Conservation (phyloP, 2,797 vertebrate genomes). For the Macropus fuliginosus region DNA sequence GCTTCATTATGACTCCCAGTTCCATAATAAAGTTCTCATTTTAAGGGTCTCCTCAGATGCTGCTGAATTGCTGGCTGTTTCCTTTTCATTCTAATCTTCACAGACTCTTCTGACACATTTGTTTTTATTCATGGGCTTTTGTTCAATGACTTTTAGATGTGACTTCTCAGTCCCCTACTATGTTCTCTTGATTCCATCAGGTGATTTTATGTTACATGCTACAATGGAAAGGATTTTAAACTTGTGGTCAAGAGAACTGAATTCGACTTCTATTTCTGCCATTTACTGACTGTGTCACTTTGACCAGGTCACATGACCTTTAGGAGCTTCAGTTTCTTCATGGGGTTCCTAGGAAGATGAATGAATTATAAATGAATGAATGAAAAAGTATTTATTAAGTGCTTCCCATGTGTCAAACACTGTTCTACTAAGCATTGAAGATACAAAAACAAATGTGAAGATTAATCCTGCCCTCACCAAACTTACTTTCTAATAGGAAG, state of each 20-base stretch:
- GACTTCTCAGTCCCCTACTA: background rate
- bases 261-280: background rate
- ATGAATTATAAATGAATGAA: background rate
- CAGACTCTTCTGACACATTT: background rate
- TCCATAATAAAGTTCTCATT: background rate
- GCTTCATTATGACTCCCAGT: background rate
- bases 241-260: background rate
- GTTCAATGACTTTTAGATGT: constrained; percentile 4
- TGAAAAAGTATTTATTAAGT: background rate
- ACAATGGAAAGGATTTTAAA: background rate
- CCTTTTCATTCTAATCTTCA: constrained; percentile 7
- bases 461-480: background rate
- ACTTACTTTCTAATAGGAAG: background rate
- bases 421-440: background rate
- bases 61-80: constrained; percentile 6
- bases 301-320: background rate
- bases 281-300: background rate
- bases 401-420: background rate
- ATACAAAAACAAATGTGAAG: background rate
- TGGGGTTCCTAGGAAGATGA: background rate
- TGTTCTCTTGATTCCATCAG: background rate
- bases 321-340: background rate
- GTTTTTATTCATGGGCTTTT: background rate
- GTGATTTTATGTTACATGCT: background rate
- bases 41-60: background rate